Base-by-base conservation (phyloP, 2,888 invertebrate genomes). In the Anthrax anthrax region DNA sequence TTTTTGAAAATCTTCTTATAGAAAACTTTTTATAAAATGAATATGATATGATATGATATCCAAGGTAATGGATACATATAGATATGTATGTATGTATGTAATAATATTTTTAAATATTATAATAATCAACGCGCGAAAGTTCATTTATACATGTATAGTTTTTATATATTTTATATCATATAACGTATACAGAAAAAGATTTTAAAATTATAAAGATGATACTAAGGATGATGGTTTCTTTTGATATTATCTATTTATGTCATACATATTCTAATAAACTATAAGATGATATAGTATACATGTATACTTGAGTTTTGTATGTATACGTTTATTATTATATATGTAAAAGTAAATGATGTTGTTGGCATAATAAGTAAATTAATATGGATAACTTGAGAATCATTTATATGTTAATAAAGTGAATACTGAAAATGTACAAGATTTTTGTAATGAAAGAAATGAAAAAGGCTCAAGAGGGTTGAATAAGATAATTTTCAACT, bases 301-400 rank as follows among this genome's bases (percentile, higher is more conserved):
- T 6, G 23, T 8, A 6, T 23, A 23, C 23, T 23, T 6, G 5
- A 23, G 23, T 8, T 4, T 6, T 23, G 23, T 4, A 6, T 4
- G 23, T 8, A 23, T 6, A 23, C 4, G 23, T 8, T 23, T 23
- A 23, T 23, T 23, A 23, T 4, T 23, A 23, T 4, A 23, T 6
- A 8, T 23, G 23, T 23, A 23, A 23, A 6, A 23, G 23, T 8
- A 23, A 23, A 6, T 23, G 23, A 23, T 23, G 51, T 46, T 51
- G 50, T 45, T 42, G 46, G 52, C 48, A 54, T 54, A 54, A 54
- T 53, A 54, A 51, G 52, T 53, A 51, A 54, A 54, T 54, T 54
- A 53, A 54, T 54, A 54, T 54, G 53, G 54, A 54, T 53, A 54
- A 54, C 54, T 53, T 47, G 53, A 54, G 54, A 51, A 54, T 54